Base-by-base conservation (phyloP, 2,113 vertebrate genomes). In the Nothoprocta pentlandii region DNA sequence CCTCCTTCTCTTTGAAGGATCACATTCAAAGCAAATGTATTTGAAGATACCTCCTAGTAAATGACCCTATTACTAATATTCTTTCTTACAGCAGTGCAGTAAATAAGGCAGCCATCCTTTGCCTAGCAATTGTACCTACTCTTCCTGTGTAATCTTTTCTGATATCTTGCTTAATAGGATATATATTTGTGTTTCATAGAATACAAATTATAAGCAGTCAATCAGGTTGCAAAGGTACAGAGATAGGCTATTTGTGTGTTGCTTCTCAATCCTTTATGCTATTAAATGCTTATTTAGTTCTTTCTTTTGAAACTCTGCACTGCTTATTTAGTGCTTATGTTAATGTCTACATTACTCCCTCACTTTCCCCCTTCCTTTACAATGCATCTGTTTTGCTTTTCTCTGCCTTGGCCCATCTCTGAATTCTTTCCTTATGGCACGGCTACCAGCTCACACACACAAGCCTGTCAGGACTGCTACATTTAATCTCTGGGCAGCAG, bases 111-210 rank as follows among this genome's bases (percentile, higher is more conserved):
- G n/a, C 32, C 49, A 58, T 53, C 36, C 42, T 23, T 32, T 59
- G 34, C 64, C 54, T 75, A 21, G 22, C 66, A 84, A 75, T 75
- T 22, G 46, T 2, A 68, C 2, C 17, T 20, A 12, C 9, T 69
- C 69, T n/a, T 78, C 30, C 42, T 30, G 5, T 14, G 14, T 7
- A 74, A 62, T 16, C 28, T 63, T 82, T 80, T 64, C 10, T 34
- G 22, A 54, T 32, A 3, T 36, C 7, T 62, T 78, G 77, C 23
- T 3, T 70, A 86, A 36, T 1, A n/a, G 0, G 0, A 6, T 42
- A 36, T 21, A 16, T 32, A 59, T 63, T 76, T 61, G 54, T 63
- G 54, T 63, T 76, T 64, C 53, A 82, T 7, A 76, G 32, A 46
- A 74, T 28, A 75, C 11, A 85, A 92, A 51, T 10, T 39, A 34